Base-by-base conservation (phyloP, 2,888 invertebrate genomes). In the Protophormia terraenovae region DNA sequence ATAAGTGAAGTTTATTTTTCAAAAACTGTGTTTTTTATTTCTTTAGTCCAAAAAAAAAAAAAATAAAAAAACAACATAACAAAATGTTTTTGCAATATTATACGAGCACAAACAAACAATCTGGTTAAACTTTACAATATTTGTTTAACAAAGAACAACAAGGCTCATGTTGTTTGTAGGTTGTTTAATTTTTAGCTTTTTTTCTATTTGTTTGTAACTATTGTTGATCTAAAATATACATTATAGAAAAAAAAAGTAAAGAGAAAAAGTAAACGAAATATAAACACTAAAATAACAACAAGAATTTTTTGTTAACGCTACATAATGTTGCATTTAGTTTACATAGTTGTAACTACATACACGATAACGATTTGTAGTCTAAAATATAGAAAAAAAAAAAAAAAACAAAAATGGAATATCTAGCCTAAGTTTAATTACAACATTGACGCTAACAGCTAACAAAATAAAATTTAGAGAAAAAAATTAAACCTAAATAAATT, bases 401-500 rank as follows among this genome's bases (percentile, higher is more conserved):
- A 32, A 16, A 5, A 67, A 22, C 19, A 8, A n/a, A 35, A 55
- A 64, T 38, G 38, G 38, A n/a, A 5, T 53, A 66, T 50, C 22
- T 45, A 35, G 83, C 64, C 84, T 75, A 64, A 81, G 72, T 84
- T 84, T 84, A 85, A 82, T 85, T 82, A 83, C 85, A 85, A 79
- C 73, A 85, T 82, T 64, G 82, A 82, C 62, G 78, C 35, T 41
- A 82, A 75, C 67, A 82, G 64, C 62, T 64, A n/a, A 41, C 16
- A 67, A 76, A 84, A 82, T 47, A 62, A 45, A 62, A 67, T 58
- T 50, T 58, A 7, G 35, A 19, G 35, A 41, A 16, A 62, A 77
- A 16, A 29, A 55, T 35, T 58, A 29, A 16, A 47, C 16, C 47
- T 16, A 55, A 66, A 80, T 71, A 62, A 80, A 64, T 80, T 75